Percentiles rank a stretch among this genome's conserved stretches.
These are phyloP conservation scores for Cataglyphis rosenhaueri DNA, from an alignment of 2,888 invertebrate genomes.

Conservation along the genomic window DNA sequence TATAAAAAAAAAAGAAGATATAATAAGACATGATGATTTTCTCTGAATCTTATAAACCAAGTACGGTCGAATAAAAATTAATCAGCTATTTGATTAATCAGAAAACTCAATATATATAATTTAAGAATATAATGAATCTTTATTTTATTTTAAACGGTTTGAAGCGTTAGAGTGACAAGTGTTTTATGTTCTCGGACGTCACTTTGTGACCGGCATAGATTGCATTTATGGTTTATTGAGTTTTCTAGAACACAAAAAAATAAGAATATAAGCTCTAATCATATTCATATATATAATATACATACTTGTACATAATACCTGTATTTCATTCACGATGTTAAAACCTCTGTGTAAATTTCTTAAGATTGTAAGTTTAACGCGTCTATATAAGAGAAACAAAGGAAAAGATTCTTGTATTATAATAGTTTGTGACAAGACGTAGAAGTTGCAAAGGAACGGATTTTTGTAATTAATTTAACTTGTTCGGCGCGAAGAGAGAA, in stretches of 20 bases:
- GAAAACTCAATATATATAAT: slow-evolving; percentile 60
- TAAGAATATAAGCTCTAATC: slow-evolving; percentile 64
- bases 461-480: slow-evolving; percentile 83
- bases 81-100: slow-evolving; percentile 14
- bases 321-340: slow-evolving; percentile 83
- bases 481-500: slow-evolving; percentile 66
- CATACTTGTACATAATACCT: slow-evolving; percentile 83
- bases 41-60: not conserved
- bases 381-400: slow-evolving; percentile 75
- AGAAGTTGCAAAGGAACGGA: slow-evolving; percentile 81
- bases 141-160: slow-evolving; percentile 40
- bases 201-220: slow-evolving; percentile 69
- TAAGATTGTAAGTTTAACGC: slow-evolving; percentile 79
- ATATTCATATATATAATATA: slow-evolving; percentile 74
- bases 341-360: slow-evolving; percentile 81
- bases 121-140: slow-evolving; percentile 56
- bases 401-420: slow-evolving; percentile 82
- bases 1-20: slow-evolving; percentile 41
- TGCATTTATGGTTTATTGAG: slow-evolving; percentile 80
- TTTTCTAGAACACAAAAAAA: slow-evolving; percentile 55
- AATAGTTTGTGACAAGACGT: slow-evolving; percentile 83
- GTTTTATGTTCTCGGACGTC: slow-evolving; percentile 69
- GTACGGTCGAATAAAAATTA: slow-evolving; percentile 7
- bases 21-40: slow-evolving; percentile 48
- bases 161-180: slow-evolving; percentile 37